These are phyloP conservation scores for Oligia latruncula DNA, from an alignment of 2,888 invertebrate genomes.

Conservation along the genomic window DNA sequence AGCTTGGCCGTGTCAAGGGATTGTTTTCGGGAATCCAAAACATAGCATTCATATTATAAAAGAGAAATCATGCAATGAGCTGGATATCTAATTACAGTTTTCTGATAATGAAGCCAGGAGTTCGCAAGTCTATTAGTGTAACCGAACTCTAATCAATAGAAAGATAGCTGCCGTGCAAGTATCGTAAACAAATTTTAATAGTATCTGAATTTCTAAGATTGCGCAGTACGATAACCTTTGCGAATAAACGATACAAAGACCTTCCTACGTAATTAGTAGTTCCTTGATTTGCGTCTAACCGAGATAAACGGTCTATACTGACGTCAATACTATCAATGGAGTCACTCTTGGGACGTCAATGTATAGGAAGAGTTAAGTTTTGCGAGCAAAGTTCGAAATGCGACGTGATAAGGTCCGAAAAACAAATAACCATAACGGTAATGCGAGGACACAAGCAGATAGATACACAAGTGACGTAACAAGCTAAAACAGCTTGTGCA, in stretches of 20 bases:
- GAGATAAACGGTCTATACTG: conserved; percentile 68
- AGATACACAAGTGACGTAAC: conserved; percentile 52
- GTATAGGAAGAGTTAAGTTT: conserved; percentile 43
- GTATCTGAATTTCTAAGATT: conserved; percentile 46
- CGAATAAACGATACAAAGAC: conserved; percentile 60
- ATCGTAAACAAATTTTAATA: conserved; percentile 41
- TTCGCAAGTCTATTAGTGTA: neutral
- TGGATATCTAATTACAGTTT: conserved; percentile 16
- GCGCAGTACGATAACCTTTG: conserved; percentile 67
- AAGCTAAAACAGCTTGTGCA: conserved; percentile 46
- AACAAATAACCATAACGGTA: conserved; percentile 30
- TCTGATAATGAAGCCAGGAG: conserved; percentile 5
- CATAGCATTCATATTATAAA: conserved; percentile 5
- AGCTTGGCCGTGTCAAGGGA: conserved; percentile 11
- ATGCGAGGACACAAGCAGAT: conserved; percentile 52
- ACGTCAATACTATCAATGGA: conserved; percentile 74
- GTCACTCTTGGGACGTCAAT: conserved; percentile 61
- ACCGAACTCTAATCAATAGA: conserved; percentile 15
- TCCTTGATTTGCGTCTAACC: conserved; percentile 68
- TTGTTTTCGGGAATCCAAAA: conserved; percentile 32
- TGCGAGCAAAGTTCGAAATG: conserved; percentile 35
- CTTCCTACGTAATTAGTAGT: conserved; percentile 63
- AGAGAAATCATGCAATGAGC: conserved; percentile 15
- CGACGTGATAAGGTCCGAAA: conserved; percentile 37
- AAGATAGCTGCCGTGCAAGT: conserved; percentile 24